Evolutionary conservation across 2,888 invertebrate genomes (phyloP).

Genomic region (Troides oblongomaculatus): DNA sequence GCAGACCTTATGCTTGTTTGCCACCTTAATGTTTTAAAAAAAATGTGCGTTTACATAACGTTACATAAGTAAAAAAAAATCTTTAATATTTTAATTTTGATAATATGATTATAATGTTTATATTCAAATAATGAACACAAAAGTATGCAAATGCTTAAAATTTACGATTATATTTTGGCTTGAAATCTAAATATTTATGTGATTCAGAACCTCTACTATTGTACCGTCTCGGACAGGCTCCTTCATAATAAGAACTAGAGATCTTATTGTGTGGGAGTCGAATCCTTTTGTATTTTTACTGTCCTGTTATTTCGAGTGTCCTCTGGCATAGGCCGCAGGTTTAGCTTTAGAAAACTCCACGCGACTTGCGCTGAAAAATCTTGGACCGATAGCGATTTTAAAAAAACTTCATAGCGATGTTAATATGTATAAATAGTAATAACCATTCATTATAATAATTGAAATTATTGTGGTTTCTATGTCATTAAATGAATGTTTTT

Average conservation of each 20-base stretch:
- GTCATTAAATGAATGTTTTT: too few species aligned
- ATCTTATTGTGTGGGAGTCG: slow-evolving; percentile 19
- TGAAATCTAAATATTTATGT: slow-evolving; percentile 12
- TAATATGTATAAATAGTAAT: too few species aligned
- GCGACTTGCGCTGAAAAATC: not conserved
- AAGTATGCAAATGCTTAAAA: not conserved
- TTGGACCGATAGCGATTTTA: not conserved
- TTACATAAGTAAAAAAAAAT: too few species aligned
- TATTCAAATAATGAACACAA: not conserved
- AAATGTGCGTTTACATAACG: too few species aligned
- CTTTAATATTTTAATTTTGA: too few species aligned
- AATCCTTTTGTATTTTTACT: slow-evolving; percentile 25
- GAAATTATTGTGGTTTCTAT: too few species aligned
- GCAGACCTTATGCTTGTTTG: too few species aligned
- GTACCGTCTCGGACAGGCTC: slow-evolving; percentile 5
- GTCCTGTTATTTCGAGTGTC: slow-evolving; percentile 20
- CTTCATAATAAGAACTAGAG: slow-evolving; percentile 18
- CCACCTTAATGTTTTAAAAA: too few species aligned
- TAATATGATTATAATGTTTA: not conserved
- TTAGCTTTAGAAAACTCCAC: slow-evolving; percentile 7
- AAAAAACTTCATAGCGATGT: not conserved
- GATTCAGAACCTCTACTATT: slow-evolving; percentile 8
- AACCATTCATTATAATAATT: too few species aligned
- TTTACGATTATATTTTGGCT: not conserved
- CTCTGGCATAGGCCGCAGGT: not conserved